Evolutionary conservation across 2,113 vertebrate species (phyloP).

Genomic region (Serilophus lunatus): DNA sequence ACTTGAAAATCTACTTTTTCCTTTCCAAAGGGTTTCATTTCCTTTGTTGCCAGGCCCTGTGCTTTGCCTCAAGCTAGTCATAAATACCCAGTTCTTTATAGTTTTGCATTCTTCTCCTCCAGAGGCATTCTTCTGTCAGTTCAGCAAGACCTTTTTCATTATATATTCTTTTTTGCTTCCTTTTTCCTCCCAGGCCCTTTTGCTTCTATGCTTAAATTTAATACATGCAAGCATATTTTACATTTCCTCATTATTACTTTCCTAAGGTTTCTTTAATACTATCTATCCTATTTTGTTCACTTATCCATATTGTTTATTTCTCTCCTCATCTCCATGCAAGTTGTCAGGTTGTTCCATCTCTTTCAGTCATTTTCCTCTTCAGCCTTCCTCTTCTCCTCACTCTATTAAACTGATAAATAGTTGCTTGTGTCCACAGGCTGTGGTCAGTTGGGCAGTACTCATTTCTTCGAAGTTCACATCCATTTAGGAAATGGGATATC

Average conservation of each 20-base stretch:
- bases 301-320: not conserved
- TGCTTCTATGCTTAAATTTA: not conserved
- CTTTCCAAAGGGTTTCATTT: not conserved
- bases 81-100: not conserved
- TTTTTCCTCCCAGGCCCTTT: not conserved
- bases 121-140: not conserved
- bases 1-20: not conserved
- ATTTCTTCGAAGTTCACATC: not conserved
- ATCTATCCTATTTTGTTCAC: not conserved
- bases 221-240: not conserved
- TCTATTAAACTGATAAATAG: not conserved
- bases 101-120: not conserved
- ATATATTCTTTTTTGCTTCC: not conserved
- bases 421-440: not conserved
- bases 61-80: not conserved
- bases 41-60: not conserved
- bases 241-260: not conserved
- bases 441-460: not conserved
- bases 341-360: not conserved
- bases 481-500: not conserved
- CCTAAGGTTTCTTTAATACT: not conserved
- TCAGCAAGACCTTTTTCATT: not conserved
- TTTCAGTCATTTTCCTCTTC: not conserved
- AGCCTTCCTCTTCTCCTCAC: not conserved
- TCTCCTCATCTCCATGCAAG: not conserved